phyloP scores from a whole-genome alignment of 2,888 invertebrate species.

The Xestia c-nigrum region DNA sequence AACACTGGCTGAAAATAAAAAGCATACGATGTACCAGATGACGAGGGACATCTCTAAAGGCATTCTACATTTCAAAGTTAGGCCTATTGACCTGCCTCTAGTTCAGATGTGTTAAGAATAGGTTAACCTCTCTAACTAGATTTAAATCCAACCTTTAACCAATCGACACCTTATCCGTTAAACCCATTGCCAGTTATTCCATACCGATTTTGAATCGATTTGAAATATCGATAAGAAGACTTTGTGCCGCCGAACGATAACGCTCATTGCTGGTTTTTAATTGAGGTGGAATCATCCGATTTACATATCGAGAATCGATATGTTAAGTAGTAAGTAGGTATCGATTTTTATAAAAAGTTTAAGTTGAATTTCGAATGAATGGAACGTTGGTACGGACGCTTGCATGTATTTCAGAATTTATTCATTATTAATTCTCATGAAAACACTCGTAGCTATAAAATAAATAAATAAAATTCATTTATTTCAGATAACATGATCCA shows the following conservation, averaged over 20 bases:
- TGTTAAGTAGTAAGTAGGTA: constrained; percentile 45
- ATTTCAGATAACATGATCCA: no score
- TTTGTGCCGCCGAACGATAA: constrained; percentile 55
- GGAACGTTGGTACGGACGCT: constrained; percentile 9
- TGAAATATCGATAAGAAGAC: constrained; percentile 56
- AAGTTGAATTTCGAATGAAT: constrained; percentile 34
- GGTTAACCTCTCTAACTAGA: constrained; percentile 11
- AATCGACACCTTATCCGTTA: constrained; percentile 30
- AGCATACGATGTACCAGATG: background rate
- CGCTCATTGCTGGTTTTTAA: constrained; percentile 62
- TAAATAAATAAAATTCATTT: no score
- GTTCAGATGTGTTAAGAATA: constrained; percentile 4
- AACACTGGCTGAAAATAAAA: background rate
- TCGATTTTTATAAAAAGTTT: constrained; percentile 20
- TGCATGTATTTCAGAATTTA: constrained; percentile 30
- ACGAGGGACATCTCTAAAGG: background rate
- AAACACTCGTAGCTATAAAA: constrained; percentile 20
- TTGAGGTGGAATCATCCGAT: constrained; percentile 62
- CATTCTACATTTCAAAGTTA: no score
- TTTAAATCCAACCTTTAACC: constrained; percentile 35
- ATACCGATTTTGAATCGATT: constrained; percentile 52
- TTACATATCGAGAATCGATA: constrained; percentile 65
- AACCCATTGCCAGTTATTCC: constrained; percentile 49
- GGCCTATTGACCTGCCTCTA: background rate
- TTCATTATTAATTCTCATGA: constrained; percentile 33